Evolutionary conservation across 2,888 invertebrate species (phyloP).

Genomic region (Cheilosia scutellata): DNA sequence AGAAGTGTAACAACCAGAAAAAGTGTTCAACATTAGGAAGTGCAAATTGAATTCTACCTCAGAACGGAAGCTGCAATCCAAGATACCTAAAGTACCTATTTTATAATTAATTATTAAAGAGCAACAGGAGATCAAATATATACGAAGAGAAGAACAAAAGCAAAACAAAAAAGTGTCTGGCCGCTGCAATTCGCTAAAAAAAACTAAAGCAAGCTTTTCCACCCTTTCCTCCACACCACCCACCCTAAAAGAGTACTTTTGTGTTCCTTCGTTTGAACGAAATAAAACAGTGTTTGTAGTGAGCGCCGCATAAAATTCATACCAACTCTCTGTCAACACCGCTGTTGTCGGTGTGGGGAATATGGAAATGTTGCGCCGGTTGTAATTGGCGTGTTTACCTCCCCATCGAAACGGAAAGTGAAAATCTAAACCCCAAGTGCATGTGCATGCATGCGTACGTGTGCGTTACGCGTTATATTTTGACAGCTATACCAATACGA

Average conservation of each 20-base stretch:
- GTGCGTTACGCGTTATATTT: constrained; percentile 67
- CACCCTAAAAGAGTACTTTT: constrained; percentile 33
- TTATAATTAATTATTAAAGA: constrained; percentile 51
- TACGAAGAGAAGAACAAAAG: constrained; percentile 22
- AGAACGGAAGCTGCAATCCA: constrained; percentile 59
- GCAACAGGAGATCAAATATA: constrained; percentile 61
- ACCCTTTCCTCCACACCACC: constrained; percentile 62
- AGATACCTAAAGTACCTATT: background rate
- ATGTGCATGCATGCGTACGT: constrained; percentile 56
- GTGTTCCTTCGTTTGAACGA: constrained; percentile 16
- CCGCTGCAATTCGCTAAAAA: constrained; percentile 58
- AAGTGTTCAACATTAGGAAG: constrained; percentile 50
- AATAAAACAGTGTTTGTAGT: constrained; percentile 9
- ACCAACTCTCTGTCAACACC: constrained; percentile 60
- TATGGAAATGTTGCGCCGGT: constrained; percentile 49
- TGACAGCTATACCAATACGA: constrained; percentile 40
- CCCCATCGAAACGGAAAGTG: constrained; percentile 82
- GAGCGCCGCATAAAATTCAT: constrained; percentile 26
- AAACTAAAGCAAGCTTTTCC: constrained; percentile 49
- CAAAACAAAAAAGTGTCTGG: constrained; percentile 64
- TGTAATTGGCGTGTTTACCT: constrained; percentile 36
- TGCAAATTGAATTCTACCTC: constrained; percentile 68
- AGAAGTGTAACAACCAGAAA: constrained; percentile 41
- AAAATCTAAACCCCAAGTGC: constrained; percentile 80
- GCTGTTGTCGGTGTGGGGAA: constrained; percentile 41